phyloP scores from a whole-genome alignment of 2,888 invertebrate species.

The Dioctria linearis region DNA sequence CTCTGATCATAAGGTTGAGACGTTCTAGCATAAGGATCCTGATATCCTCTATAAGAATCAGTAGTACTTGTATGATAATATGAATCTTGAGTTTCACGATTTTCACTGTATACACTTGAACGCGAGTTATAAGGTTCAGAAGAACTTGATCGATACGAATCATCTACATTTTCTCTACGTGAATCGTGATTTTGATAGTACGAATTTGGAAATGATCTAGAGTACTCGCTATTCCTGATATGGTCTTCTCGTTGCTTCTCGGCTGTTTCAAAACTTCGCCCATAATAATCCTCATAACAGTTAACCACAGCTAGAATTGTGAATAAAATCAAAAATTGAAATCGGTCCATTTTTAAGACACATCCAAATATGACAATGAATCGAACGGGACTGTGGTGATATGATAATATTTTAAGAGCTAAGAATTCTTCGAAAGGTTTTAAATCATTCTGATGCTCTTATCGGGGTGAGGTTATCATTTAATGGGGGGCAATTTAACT shows the following conservation, averaged over 20 bases:
- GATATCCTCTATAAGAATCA: not conserved
- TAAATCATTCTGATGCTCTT: not conserved
- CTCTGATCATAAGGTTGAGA: not conserved
- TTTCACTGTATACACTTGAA: not conserved
- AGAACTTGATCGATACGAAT: not conserved
- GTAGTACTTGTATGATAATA: not conserved
- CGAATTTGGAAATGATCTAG: not conserved
- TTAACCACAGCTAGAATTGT: not conserved
- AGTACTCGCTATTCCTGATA: not conserved
- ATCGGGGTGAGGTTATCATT: conserved; percentile 2
- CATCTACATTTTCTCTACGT: not conserved
- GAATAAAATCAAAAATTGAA: not conserved
- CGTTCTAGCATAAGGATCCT: not conserved
- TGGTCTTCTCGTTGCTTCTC: not conserved
- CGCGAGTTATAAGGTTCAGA: not conserved
- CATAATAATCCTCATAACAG: conserved; percentile 23
- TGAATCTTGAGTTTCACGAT: no score
- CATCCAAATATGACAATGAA: not conserved
- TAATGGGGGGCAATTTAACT: not conserved
- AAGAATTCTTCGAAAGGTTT: not conserved
- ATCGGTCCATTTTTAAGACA: not conserved
- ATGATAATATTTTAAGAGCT: no score
- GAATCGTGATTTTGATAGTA: not conserved
- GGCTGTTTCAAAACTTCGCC: not conserved
- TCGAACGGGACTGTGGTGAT: not conserved